A percentile compares a stretch with the other conserved stretches of the same genome.
Conservation (phyloP, 2,888 invertebrate species). For the Taphrorychus bicolor region DNA sequence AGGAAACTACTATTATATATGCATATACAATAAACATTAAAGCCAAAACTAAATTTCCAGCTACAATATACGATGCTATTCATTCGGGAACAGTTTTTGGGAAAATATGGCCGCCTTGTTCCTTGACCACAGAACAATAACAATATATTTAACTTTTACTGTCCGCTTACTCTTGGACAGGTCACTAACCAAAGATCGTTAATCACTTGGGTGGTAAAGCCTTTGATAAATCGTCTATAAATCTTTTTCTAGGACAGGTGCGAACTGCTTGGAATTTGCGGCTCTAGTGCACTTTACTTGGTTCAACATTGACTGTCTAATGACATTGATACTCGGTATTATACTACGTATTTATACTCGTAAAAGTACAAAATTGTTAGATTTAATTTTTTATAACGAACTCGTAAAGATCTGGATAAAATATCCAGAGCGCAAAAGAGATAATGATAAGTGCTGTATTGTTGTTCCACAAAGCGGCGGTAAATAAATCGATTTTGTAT, state of each 20-base stretch:
- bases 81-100: neutral
- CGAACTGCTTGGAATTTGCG: neutral
- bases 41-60: too few relatives aligned
- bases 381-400: too few relatives aligned
- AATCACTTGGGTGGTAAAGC: neutral
- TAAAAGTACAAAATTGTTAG: too few relatives aligned
- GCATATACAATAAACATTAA: too few relatives aligned
- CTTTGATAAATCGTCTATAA: neutral
- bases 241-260: neutral
- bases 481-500: neutral
- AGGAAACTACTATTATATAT: too few relatives aligned
- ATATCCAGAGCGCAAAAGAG: too few relatives aligned
- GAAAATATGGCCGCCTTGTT: neutral
- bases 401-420: too few relatives aligned
- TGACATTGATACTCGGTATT: too few relatives aligned
- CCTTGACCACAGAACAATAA: neutral
- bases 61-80: too few relatives aligned
- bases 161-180: neutral
- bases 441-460: neutral
- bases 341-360: too few relatives aligned
- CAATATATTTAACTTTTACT: neutral
- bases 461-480: neutral
- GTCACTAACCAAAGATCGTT: neutral
- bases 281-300: neutral
- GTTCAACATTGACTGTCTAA: neutral